A percentile compares a stretch with the other conserved stretches of the same genome.
Evolutionary conservation across 2,888 invertebrate species (phyloP).

Genomic region (Labia minor): DNA sequence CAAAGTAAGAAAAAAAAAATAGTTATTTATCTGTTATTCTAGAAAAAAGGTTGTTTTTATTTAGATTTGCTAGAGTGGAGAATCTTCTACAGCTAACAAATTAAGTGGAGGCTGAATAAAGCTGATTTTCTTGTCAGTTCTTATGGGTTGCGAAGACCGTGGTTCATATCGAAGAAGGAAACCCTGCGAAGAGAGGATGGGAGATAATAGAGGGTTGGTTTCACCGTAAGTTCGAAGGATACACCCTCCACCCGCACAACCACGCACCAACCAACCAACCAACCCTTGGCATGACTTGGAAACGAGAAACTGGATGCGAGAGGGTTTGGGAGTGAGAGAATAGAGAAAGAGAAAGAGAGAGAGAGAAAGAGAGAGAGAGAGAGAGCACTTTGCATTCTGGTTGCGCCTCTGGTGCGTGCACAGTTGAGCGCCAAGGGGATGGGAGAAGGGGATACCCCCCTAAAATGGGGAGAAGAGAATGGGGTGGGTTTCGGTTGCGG

Average conservation of each 20-base stretch:
- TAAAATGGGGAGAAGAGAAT: too few species aligned
- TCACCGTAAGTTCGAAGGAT: conserved; percentile 1
- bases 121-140: conserved; percentile 1
- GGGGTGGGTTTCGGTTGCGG: conserved; percentile 7
- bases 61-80: background rate
- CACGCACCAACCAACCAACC: background rate
- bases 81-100: background rate
- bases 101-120: conserved; percentile 13
- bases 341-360: too few species aligned
- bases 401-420: conserved; percentile 15
- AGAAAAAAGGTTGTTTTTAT: too few species aligned
- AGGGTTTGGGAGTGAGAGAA: conserved; percentile 14
- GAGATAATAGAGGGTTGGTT: conserved; percentile 1
- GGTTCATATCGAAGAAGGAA: background rate
- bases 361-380: too few species aligned
- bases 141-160: background rate
- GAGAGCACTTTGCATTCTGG: conserved; percentile 23
- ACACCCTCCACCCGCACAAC: background rate
- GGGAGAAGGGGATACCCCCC: background rate
- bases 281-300: background rate
- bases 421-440: background rate
- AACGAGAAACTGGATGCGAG: background rate
- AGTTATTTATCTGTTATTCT: too few species aligned
- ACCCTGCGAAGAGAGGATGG: background rate
- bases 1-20: too few species aligned